Conservation (phyloP, 2,888 invertebrate species). For the Drosophila subquinaria region DNA sequence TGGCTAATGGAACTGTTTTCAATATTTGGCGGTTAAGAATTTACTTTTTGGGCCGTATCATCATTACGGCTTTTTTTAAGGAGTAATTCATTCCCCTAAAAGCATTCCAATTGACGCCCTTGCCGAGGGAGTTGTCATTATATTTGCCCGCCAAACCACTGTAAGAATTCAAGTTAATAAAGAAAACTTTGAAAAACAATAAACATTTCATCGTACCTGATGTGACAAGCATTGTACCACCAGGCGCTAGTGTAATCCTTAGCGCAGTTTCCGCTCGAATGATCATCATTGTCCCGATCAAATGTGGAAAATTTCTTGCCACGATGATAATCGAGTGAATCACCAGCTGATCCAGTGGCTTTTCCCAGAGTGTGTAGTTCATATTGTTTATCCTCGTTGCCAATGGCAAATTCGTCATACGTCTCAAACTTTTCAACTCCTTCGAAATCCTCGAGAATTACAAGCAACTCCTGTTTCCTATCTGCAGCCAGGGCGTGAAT, state of each 20-base stretch:
- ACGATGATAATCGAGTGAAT: not conserved
- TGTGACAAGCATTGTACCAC: not conserved
- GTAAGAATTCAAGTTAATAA: not conserved
- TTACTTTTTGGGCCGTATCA: not conserved
- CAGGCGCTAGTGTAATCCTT: not conserved
- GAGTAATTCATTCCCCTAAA: not conserved
- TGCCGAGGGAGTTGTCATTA: not conserved
- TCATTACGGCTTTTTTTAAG: not conserved
- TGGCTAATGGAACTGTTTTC: too few species aligned
- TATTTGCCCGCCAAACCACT: not conserved
- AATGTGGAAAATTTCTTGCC: not conserved
- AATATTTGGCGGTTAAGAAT: too few species aligned
- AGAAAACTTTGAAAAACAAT: not conserved
- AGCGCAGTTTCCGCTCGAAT: too few species aligned
- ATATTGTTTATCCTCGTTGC: not conserved
- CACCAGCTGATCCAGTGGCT: not conserved
- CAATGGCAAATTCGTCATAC: not conserved
- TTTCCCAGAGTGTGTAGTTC: not conserved
- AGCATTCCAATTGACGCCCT: not conserved
- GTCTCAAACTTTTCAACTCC: not conserved
- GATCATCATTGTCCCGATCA: not conserved
- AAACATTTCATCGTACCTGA: not conserved
- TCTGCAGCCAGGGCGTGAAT: not conserved
- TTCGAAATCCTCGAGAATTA: not conserved
- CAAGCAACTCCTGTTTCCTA: not conserved